Base-by-base conservation (phyloP, 2,888 invertebrate genomes). In the Stenodema calcarata region DNA sequence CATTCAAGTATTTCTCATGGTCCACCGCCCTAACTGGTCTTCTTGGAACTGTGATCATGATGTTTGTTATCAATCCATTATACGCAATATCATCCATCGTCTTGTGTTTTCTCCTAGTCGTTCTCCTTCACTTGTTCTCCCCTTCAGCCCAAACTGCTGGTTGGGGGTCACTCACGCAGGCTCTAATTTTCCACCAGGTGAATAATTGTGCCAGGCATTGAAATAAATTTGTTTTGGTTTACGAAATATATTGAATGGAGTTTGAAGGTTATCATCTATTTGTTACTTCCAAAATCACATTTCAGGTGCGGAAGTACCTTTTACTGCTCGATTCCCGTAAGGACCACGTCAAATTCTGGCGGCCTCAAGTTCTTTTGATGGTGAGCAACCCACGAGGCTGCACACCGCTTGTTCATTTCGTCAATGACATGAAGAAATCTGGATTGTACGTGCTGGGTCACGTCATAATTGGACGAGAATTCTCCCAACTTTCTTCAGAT, bases 261-360 rank as follows among this genome's bases (percentile, higher is more conserved):
- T 35, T 35, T 2, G 35, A 35, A 7, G 35, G 35, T n/a, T n/a
- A 70, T 30, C 2, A 83, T 6, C 9, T 28, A n/a, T 69, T 73
- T 11, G 35, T 35, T 35, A 2, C 35, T 35, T 2, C 35, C 7
- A 35, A 4, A 47, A 62, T 23, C 23, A 23, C 12, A 18, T 86
- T 85, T 75, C 91, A 95, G 94, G 96, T 98, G 11, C 93, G 99
- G 69, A 99, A 99, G 91, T 99, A 99, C 92, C 93, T 99, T 12
- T 92, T 99, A 0, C 94, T 99, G 91, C 91, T 99, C 91, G 99
- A 99, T 92, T 96, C 97, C 0, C 94, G 99, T 0, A 98, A 99
- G 89, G 97, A 98, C 91, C 99, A 99, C 91, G 99, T 99, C 1
- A 99, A 99, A 92, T 99, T 98, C 92, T 99, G 99, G 99, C 93